Evolutionary conservation across 2,113 vertebrate genomes (phyloP), one percentile per base, ranked within the genome.

Genomic region (Psilopogon haemacephalus): DNA sequence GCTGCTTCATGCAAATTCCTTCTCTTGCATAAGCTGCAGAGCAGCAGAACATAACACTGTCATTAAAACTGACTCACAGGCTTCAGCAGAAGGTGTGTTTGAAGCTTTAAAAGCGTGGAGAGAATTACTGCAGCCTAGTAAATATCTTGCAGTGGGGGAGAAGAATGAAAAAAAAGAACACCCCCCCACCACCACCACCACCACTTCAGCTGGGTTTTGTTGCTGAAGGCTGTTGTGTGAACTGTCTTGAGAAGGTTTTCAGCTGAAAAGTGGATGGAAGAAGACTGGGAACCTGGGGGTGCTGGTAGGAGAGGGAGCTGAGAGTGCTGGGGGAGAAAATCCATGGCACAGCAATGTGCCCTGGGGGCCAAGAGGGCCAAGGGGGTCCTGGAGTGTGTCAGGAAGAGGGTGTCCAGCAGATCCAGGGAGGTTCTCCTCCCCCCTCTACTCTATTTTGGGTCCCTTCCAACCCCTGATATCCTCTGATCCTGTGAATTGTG

Each of bases 61-160:
- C 95, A 97, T 97, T 97, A 97, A 97, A 97, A 94, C 94, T 97
- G 96, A 97, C 88, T 97, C 96, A 96, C 65, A 94, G 93, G 83
- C 81, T 96, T 97, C 95, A 94, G 86, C 32, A 87, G 96, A 95
- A 97, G 95, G 95, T 97, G 95, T 96, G 96, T 94, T 95, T 95
- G 58, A 73, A 92, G 92, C 88, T 88, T 90, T 73, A 44, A 48
- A 94, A 95, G 81, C 93, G 86, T 87, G 79, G 71, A 91, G 88
- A 95, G 92, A 94, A 93, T 95, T 93, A 82, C 68, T 94, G 94
- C 77, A 86, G 92, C 59, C 90, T 91, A 86, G 90, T 91, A 95
- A 96, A 93, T 88, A 72, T 27, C 73, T 91, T 94, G 33, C 90
- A 84, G 74, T 93, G 92, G 77, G 50, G 50, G 50, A 10, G 28